Conservation (phyloP, 1,140 invertebrate genomes). For the Pemphigus obesinymphae region DNA sequence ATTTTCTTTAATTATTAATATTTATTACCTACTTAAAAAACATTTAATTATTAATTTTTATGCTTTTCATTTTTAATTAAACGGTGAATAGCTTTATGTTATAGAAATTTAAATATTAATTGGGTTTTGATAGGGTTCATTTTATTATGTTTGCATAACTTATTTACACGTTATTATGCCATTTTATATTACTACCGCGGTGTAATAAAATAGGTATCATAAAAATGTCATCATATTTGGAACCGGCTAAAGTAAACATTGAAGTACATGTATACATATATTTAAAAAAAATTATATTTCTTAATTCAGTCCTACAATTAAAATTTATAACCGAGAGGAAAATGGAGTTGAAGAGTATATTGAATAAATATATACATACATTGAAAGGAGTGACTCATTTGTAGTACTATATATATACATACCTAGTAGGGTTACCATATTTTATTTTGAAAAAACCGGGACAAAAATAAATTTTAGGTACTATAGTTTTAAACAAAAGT, state of each 20-base stretch:
- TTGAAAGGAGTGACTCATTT: background rate
- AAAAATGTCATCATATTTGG: background rate
- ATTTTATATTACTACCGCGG: background rate
- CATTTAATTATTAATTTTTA: constrained; percentile 11
- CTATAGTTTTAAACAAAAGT: too few species aligned
- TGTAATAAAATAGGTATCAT: background rate
- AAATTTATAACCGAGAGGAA: background rate
- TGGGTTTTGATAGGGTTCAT: constrained; percentile 8
- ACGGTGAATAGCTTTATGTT: background rate
- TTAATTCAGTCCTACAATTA: background rate
- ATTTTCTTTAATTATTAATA: background rate
- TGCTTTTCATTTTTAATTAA: constrained; percentile 7
- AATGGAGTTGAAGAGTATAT: background rate
- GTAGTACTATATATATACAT: too few species aligned
- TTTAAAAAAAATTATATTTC: background rate
- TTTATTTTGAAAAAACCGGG: too few species aligned
- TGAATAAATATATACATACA: background rate
- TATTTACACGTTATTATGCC: constrained; percentile 6
- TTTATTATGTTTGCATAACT: background rate
- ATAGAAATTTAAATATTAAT: constrained; percentile 31
- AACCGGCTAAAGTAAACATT: background rate
- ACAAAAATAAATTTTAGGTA: too few species aligned
- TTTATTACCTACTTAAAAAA: background rate
- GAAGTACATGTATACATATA: too few species aligned
- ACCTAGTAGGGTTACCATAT: too few species aligned